Conservation (phyloP, 2,113 vertebrate species). For the Zapornia atra region DNA sequence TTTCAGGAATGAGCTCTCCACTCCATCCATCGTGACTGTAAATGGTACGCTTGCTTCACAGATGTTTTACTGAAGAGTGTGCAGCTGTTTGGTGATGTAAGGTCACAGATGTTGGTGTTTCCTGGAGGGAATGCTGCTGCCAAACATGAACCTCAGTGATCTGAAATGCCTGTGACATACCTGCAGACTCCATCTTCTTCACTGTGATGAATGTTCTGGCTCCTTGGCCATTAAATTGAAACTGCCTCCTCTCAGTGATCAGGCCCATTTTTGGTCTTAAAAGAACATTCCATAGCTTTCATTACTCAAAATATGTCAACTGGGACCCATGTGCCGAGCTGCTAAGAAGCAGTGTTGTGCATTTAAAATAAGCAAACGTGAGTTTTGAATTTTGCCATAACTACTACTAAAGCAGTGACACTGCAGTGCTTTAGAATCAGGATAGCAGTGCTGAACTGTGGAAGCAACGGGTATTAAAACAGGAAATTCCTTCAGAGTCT, state of each 20-base stretch:
- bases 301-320: background rate
- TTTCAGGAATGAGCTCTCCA: background rate
- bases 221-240: background rate
- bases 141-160: background rate
- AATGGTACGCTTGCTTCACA: background rate
- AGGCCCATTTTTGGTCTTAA: background rate
- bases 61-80: background rate
- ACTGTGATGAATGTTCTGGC: background rate
- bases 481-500: conserved; percentile 42
- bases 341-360: background rate
- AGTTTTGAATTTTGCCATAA: background rate
- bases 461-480: conserved; percentile 3
- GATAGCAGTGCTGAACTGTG: background rate
- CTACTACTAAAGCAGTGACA: background rate
- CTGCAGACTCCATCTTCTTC: background rate
- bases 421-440: background rate
- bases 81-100: conserved; percentile 34
- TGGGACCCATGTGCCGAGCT: background rate
- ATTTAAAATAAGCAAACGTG: background rate
- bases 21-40: rapidly evolving
- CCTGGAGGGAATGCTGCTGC: background rate
- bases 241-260: background rate
- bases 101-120: conserved; percentile 9
- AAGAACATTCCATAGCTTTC: background rate
- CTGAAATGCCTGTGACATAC: background rate